Base-by-base conservation (phyloP, 2,888 invertebrate species). In the Byasa hedistus region DNA sequence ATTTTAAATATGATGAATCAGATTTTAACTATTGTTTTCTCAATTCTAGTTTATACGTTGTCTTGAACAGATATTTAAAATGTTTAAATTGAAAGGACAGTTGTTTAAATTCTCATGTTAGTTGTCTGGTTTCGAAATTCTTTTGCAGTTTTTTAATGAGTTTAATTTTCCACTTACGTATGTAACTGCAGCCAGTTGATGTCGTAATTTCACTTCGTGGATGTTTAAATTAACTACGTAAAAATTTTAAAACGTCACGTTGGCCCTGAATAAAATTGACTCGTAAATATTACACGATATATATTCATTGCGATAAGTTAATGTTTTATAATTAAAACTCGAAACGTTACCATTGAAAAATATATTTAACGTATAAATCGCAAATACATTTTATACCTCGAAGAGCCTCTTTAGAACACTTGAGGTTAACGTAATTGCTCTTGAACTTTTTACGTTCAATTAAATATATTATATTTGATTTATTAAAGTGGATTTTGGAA, bases 311-410 rank as follows among this genome's bases (percentile, higher is more conserved):
- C 52, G 52, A 5, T 52, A 52, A 22, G 21, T 52, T 52, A 5
- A 52, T 52, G 21, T 52, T 52, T 52, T 21, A n/a, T 21, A 52
- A 52, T 52, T 52, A 52, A 52, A 52, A 21, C 52, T 10, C 21
- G n/a, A 52, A 52, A 21, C 22, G 52, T 52, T 21, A 52, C 52
- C 52, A 52, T 52, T 21, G 52, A 52, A 52, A 44, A 52, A 52
- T 52, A 52, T 52, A 52, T 52, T 52, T 52, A 52, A 52, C 52
- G n/a, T 52, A 52, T 52, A 52, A 52, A 52, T 21, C 21, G 52
- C 21, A 52, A 52, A 52, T 52, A 52, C 19, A 52, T 52, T 52
- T 52, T 21, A 52, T 10, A 52, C 5, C 52, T 52, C 21, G 10
- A 52, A 52, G 52, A 52, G 52, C 52, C 32, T 52, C 52, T 52